Evolutionary conservation across 2,113 vertebrate species (phyloP).

Genomic region (Suncus etruscus): DNA sequence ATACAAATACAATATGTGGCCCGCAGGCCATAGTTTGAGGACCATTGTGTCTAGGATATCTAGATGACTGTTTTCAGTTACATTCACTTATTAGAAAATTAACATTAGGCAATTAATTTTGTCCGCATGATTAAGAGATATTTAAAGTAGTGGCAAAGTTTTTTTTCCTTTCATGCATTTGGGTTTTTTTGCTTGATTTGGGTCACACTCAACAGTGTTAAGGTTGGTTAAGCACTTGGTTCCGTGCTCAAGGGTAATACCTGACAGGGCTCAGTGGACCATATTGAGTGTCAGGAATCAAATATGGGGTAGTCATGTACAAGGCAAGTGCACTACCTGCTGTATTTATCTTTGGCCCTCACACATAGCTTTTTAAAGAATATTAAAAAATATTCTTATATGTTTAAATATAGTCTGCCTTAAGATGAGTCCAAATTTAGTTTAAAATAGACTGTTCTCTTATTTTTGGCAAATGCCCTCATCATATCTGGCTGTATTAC

Average conservation of each 20-base stretch:
- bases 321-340: no score
- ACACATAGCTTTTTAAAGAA: no score
- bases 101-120: conserved; percentile 6
- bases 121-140: conserved; percentile 11
- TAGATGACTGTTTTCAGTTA: conserved; percentile 15
- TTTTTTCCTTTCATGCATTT: not conserved
- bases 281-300: no score
- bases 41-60: no score
- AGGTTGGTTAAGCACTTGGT: no score
- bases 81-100: conserved; percentile 33
- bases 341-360: no score
- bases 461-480: not conserved
- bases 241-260: no score
- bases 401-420: conserved; percentile 2
- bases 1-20: no score
- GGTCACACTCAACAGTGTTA: no score
- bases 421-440: not conserved
- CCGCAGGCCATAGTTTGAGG: no score
- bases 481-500: not conserved
- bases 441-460: not conserved
- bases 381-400: not conserved
- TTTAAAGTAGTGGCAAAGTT: conserved; percentile 26
- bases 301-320: no score
- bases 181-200: not conserved
- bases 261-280: no score